phyloP scores from a whole-genome alignment of 2,797 vertebrate genomes.

The Aldrovandia affinis region DNA sequence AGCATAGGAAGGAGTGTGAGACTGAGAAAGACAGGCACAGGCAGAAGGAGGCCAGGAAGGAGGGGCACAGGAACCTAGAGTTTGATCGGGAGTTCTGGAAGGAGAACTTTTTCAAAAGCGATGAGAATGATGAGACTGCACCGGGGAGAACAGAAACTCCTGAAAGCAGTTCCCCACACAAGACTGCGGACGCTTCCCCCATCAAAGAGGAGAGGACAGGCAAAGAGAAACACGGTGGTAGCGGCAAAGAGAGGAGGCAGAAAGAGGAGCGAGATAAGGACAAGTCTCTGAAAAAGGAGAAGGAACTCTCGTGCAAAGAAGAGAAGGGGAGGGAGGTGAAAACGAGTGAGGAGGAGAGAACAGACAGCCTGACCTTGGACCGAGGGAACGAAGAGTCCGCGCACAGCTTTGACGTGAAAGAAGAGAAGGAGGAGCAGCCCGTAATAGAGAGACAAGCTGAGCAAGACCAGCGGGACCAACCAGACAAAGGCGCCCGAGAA shows the following conservation, averaged over 20 bases:
- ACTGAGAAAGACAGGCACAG: slow-evolving; percentile 87
- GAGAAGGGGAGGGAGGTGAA: slow-evolving; percentile 84
- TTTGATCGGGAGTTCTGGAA: slow-evolving; percentile 99
- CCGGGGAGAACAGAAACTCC: slow-evolving; percentile 77
- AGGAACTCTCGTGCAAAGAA: slow-evolving; percentile 79
- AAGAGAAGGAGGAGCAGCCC: slow-evolving; percentile 80
- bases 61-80: slow-evolving; percentile 89
- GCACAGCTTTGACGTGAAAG: slow-evolving; percentile 70
- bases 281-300: slow-evolving; percentile 82
- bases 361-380: slow-evolving; percentile 63
- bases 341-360: slow-evolving; percentile 68
- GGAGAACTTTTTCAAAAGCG: slow-evolving; percentile 99
- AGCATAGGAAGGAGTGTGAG: slow-evolving; percentile 88
- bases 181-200: slow-evolving; percentile 75
- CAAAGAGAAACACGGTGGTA: slow-evolving; percentile 81
- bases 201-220: slow-evolving; percentile 84
- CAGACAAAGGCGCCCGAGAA: slow-evolving; percentile 85
- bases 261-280: slow-evolving; percentile 90
- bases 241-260: slow-evolving; percentile 80
- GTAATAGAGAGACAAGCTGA: slow-evolving; percentile 78
- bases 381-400: slow-evolving; percentile 68
- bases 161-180: slow-evolving; percentile 78
- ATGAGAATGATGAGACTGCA: slow-evolving; percentile 85
- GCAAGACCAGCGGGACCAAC: slow-evolving; percentile 80
- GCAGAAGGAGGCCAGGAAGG: slow-evolving; percentile 85